Base-by-base conservation (phyloP, 2,888 invertebrate species). In the Anarsia innoxiella region DNA sequence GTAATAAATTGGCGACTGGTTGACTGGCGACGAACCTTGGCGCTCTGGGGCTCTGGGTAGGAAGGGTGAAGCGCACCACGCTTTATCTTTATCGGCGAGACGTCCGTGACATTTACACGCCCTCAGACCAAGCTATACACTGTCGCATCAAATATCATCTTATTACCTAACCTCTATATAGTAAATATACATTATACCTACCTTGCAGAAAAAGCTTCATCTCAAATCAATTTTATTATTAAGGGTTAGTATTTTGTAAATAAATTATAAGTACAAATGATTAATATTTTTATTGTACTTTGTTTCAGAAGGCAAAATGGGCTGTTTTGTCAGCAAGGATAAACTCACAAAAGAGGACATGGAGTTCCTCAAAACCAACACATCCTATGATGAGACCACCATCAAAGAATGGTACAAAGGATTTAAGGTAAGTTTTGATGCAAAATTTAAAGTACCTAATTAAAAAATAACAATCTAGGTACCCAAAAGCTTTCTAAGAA, bases 381-480 rank as follows among this genome's bases (percentile, higher is more conserved):
- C 99, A 45, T 92, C 97, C 55, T 99, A 99, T 80, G 97, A 97
- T 63, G 99, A 99, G 83, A 94, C 95, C 57, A 98, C 99, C 66
- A 99, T 99, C 82, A 98, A 98, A 82, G 98, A 99, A 86, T 99
- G 99, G 99, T 99, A 99, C 86, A 97, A 98, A 87, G 99, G 99
- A 51, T 99, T 99, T 78, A 97, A 98, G 94, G 98, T 98, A 86
- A 25, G 3, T 25, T 19, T 5, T n/a, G n/a, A n/a, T n/a, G n/a
- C n/a, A n/a, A n/a, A n/a, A n/a, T n/a, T n/a, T n/a, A n/a, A n/a
- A n/a, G n/a, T n/a, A n/a, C n/a, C n/a, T n/a, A n/a, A n/a, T n/a
- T n/a, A n/a, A n/a, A n/a, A n/a, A n/a, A n/a, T n/a, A n/a, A n/a
- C n/a, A n/a, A n/a, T n/a, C n/a, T n/a, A n/a, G n/a, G n/a, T n/a